Conservation (phyloP, 2,797 vertebrate genomes). For the Anguilla megastoma region DNA sequence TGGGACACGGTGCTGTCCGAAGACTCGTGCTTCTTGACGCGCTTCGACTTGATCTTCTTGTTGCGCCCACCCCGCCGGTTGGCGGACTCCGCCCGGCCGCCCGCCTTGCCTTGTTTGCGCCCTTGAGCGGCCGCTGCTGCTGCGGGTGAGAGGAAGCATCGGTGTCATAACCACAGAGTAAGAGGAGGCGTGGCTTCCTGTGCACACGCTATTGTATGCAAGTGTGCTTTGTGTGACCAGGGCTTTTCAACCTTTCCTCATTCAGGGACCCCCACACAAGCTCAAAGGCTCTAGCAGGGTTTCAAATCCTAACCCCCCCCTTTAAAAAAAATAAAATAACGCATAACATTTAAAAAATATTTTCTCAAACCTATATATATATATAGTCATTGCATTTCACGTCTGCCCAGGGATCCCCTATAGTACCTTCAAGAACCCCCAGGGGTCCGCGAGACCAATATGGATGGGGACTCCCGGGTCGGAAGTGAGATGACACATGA, state of each 20-base stretch:
- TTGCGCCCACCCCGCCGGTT: conserved; percentile 69
- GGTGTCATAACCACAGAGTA: background rate
- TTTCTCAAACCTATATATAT: too few relatives aligned
- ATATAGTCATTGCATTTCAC: too few relatives aligned
- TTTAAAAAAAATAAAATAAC: too few relatives aligned
- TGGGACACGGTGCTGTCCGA: conserved; percentile 80
- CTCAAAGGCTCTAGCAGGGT: too few relatives aligned
- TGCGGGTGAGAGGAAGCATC: conserved; percentile 34
- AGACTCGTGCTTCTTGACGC: conserved; percentile 78
- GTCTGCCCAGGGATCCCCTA: too few relatives aligned
- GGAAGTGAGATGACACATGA: background rate
- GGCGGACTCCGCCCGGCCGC: conserved; percentile 55
- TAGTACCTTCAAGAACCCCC: too few relatives aligned
- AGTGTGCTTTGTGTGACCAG: background rate
- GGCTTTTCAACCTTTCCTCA: background rate
- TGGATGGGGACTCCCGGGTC: background rate
- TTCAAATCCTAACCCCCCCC: too few relatives aligned
- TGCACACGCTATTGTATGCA: background rate
- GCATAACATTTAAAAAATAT: too few relatives aligned
- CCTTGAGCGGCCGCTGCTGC: conserved; percentile 56
- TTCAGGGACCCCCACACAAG: too few relatives aligned
- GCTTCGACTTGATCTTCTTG: conserved; percentile 84
- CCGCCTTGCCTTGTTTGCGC: conserved; percentile 56
- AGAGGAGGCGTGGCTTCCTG: background rate
- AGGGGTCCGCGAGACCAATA: too few relatives aligned